Percentiles rank a stretch among this genome's conserved stretches.
Conservation (phyloP, 53 echinoderm and acorn worm genomes). For the Mesocentrotus franciscanus region DNA sequence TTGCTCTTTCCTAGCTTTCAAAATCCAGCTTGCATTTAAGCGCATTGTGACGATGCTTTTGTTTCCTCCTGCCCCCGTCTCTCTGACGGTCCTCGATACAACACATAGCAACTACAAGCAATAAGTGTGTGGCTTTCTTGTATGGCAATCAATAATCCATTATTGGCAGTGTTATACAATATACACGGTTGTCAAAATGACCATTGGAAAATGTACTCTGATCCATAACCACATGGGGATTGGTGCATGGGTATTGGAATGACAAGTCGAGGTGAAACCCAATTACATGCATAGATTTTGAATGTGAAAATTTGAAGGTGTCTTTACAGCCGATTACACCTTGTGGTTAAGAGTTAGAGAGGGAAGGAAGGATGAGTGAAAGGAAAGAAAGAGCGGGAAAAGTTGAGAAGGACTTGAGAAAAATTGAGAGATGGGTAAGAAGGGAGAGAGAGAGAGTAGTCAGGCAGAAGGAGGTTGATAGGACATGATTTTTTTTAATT, state of each 20-base stretch:
- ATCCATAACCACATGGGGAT: neutral
- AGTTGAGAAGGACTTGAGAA: neutral
- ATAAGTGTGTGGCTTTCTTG: neutral
- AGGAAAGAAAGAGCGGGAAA: neutral
- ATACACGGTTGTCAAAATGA: slow-evolving; percentile 40
- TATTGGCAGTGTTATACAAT: slow-evolving; percentile 38
- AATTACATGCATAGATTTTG: neutral
- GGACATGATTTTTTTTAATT: neutral
- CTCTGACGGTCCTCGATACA: neutral
- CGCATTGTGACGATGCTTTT: neutral
- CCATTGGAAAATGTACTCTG: neutral
- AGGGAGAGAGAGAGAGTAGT: neutral
- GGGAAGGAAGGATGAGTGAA: neutral
- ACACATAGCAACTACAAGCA: slow-evolving; percentile 41
- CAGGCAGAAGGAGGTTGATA: neutral
- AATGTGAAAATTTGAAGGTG: neutral
- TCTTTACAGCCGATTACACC: neutral
- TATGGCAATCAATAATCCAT: slow-evolving; percentile 34
- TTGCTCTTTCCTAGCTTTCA: neutral
- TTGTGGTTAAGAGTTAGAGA: neutral
- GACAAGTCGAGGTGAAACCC: neutral
- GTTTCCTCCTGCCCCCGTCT: neutral
- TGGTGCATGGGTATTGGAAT: neutral
- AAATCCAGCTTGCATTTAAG: slow-evolving; percentile 21
- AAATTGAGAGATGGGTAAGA: neutral